Percentiles rank a stretch among this genome's conserved stretches.
Evolutionary conservation across 2,113 vertebrate species (phyloP).

Genomic region (Manacus vitellinus): DNA sequence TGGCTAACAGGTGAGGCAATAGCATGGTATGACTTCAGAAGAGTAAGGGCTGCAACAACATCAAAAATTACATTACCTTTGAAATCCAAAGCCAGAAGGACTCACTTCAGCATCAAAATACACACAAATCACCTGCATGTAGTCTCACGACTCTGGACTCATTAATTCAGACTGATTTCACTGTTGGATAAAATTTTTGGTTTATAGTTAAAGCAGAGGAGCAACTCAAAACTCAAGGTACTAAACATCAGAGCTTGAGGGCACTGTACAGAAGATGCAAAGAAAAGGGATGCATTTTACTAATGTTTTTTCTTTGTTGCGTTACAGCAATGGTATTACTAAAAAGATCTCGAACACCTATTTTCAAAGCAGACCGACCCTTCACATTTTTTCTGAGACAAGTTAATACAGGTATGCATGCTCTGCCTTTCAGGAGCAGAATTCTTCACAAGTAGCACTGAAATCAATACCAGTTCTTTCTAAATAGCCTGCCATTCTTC

Average conservation of each 20-base stretch:
- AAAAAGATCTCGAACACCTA: constrained; percentile 84
- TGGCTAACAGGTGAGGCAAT: not conserved
- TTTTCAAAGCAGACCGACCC: constrained; percentile 89
- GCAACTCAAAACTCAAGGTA: not conserved
- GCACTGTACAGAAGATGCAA: not conserved
- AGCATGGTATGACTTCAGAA: not conserved
- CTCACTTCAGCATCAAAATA: accelerated
- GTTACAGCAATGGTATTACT: constrained; percentile 84
- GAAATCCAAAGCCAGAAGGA: not conserved
- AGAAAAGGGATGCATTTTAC: not conserved
- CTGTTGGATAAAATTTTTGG: not conserved
- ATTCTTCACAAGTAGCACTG: not conserved
- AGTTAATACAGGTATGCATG: constrained; percentile 78
- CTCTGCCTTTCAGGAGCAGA: not conserved
- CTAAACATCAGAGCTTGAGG: too few relatives aligned
- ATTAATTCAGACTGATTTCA: not conserved
- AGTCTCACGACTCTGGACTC: not conserved
- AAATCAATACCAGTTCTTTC: not conserved
- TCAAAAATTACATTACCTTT: not conserved
- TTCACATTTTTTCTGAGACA: constrained; percentile 87
- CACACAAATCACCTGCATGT: accelerated
- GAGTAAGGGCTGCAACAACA: not conserved
- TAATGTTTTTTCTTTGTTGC: not conserved
- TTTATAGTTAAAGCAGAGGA: not conserved
- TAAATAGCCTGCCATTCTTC: not conserved